Percentiles rank a stretch among this genome's conserved stretches.
Conservation (phyloP, 2,888 invertebrate species). For the Imbricaverruca yamaguchii region DNA sequence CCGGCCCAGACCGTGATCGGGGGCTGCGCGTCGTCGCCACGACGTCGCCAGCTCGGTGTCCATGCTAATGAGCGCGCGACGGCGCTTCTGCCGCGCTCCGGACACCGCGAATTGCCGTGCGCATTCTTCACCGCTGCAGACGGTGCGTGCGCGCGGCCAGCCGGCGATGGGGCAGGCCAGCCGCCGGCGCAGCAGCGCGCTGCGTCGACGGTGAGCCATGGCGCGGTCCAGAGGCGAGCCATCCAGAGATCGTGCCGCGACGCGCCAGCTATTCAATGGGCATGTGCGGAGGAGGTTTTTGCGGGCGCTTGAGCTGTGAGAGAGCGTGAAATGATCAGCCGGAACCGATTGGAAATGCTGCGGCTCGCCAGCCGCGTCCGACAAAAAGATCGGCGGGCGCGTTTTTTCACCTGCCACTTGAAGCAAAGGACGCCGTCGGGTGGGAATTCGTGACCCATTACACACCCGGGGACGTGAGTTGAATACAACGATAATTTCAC, state of each 20-base stretch:
- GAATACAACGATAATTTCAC: background rate
- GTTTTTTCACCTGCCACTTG: background rate
- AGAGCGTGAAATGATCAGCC: background rate
- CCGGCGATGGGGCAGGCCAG: no score
- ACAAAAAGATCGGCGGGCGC: background rate
- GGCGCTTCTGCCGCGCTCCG: background rate
- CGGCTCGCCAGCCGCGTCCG: background rate
- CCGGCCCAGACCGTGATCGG: no score
- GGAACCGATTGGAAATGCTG: slow-evolving; percentile 5
- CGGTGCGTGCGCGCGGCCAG: no score
- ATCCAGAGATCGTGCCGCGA: background rate
- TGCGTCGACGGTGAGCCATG: no score
- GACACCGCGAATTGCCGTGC: background rate
- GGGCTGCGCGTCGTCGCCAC: no score
- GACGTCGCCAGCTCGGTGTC: background rate
- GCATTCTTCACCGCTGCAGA: background rate
- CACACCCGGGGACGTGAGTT: background rate
- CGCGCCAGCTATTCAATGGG: background rate
- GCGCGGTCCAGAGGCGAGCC: no score
- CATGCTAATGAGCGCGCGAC: background rate
- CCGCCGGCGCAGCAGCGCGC: no score
- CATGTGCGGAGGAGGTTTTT: background rate
- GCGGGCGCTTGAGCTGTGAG: background rate
- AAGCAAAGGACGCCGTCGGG: background rate
- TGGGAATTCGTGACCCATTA: slow-evolving; percentile 1